These are phyloP conservation scores for Sebastes diploproa DNA, from an alignment of 2,797 vertebrate species.

Conservation along the genomic window DNA sequence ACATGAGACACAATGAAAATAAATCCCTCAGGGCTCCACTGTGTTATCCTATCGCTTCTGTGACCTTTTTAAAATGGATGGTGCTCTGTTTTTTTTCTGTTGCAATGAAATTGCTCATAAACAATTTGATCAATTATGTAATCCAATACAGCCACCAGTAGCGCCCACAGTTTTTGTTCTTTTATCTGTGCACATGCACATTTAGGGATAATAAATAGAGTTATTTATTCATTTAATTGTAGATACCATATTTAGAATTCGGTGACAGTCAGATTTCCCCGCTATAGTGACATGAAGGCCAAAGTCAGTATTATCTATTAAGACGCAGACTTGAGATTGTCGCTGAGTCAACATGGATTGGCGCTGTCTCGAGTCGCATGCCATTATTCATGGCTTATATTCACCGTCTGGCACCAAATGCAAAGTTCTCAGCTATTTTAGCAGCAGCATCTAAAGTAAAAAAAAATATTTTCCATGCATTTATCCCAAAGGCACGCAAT, in stretches of 20 bases:
- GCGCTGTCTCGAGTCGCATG: slow-evolving; percentile 28
- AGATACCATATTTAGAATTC: not conserved
- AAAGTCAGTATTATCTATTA: slow-evolving; percentile 49
- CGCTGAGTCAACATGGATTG: slow-evolving; percentile 66
- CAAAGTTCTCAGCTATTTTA: slow-evolving; percentile 62
- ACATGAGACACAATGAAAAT: slow-evolving; percentile 57
- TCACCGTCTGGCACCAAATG: slow-evolving; percentile 63
- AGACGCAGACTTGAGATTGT: slow-evolving; percentile 53
- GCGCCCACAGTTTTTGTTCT: not conserved
- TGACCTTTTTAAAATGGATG: slow-evolving; percentile 64
- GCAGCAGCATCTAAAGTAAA: slow-evolving; percentile 49
- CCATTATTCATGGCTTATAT: slow-evolving; percentile 63
- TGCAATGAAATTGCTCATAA: slow-evolving; percentile 59
- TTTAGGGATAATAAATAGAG: not conserved
- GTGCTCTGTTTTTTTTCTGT: not conserved
- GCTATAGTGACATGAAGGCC: slow-evolving; percentile 24
- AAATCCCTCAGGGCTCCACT: slow-evolving; percentile 44
- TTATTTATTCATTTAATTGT: not conserved
- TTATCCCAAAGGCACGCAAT: slow-evolving; percentile 49
- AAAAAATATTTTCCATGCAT: slow-evolving; percentile 51
- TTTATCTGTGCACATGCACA: not conserved
- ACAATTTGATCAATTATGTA: slow-evolving; percentile 60
- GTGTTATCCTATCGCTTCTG: slow-evolving; percentile 47
- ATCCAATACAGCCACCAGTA: slow-evolving; percentile 36
- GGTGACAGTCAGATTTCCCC: slow-evolving; percentile 4